Conservation (phyloP, 2,113 vertebrate genomes). For the Anarrhichthys ocellatus region DNA sequence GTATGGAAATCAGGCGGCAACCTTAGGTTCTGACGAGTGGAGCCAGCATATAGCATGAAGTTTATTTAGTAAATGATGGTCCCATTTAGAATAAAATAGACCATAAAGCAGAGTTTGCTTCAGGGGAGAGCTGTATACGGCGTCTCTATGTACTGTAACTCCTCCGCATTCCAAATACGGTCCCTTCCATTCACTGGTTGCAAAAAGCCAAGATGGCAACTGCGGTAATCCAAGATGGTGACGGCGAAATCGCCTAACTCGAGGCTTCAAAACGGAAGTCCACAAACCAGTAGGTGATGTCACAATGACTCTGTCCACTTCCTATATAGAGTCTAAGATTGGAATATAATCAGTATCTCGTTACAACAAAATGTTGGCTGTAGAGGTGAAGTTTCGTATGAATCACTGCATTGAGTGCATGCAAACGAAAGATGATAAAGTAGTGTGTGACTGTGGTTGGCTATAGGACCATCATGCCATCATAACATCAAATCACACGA, state of each 20-base stretch:
- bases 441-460: constrained; percentile 6
- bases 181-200: no score
- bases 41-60: background rate
- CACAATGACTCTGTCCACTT: background rate
- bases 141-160: no score
- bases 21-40: background rate
- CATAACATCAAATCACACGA: background rate
- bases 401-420: background rate
- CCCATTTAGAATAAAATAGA: background rate
- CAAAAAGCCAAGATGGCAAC: no score
- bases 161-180: background rate
- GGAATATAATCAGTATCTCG: background rate
- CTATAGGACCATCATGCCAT: constrained; percentile 8
- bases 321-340: background rate
- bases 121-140: background rate
- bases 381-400: background rate
- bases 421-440: background rate
- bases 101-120: background rate
- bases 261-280: no score
- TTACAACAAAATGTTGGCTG: background rate
- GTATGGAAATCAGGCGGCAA: background rate
- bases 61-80: background rate
- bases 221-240: no score
- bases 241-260: no score
- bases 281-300: background rate